These are phyloP conservation scores for Lepidurus apus DNA, from an alignment of 1,140 invertebrate species.

Conservation along the genomic window DNA sequence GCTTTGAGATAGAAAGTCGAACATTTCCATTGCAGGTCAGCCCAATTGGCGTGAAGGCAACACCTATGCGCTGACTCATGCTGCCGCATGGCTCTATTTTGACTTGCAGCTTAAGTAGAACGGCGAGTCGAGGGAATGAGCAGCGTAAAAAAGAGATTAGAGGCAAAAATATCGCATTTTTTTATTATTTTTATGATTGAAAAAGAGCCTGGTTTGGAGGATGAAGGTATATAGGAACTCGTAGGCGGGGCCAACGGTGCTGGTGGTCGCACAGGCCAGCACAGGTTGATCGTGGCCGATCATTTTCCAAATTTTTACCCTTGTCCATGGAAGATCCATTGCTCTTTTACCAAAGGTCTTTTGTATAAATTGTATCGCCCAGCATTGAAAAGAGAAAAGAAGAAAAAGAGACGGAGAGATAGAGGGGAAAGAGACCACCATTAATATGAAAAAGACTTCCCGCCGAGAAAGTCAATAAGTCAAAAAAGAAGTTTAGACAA, in stretches of 20 bases:
- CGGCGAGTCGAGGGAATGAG: not conserved
- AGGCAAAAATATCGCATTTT: too few relatives aligned
- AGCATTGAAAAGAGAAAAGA: not conserved
- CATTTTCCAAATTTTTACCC: not conserved
- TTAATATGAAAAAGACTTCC: slow-evolving; percentile 19
- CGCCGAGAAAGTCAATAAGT: slow-evolving; percentile 7
- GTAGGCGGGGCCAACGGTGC: not conserved
- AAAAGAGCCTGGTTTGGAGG: not conserved
- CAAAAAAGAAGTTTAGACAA: slow-evolving; percentile 4
- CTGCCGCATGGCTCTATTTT: not conserved
- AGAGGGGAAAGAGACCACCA: not conserved
- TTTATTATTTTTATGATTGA: too few relatives aligned
- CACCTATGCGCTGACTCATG: not conserved
- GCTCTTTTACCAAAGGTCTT: not conserved
- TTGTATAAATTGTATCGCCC: not conserved
- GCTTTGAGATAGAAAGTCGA: not conserved
- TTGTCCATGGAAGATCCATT: not conserved
- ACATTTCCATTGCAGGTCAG: slow-evolving; percentile 3
- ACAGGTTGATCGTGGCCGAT: not conserved
- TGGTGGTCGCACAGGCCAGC: not conserved
- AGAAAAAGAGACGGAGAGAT: not conserved
- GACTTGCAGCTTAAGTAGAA: not conserved
- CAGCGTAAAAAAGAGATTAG: not conserved
- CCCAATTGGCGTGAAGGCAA: slow-evolving; percentile 17
- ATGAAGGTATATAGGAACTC: not conserved